Evolutionary conservation across 2,888 invertebrate genomes (phyloP), one percentile per base, ranked within the genome.

Genomic region (Chrysolina haemoptera): DNA sequence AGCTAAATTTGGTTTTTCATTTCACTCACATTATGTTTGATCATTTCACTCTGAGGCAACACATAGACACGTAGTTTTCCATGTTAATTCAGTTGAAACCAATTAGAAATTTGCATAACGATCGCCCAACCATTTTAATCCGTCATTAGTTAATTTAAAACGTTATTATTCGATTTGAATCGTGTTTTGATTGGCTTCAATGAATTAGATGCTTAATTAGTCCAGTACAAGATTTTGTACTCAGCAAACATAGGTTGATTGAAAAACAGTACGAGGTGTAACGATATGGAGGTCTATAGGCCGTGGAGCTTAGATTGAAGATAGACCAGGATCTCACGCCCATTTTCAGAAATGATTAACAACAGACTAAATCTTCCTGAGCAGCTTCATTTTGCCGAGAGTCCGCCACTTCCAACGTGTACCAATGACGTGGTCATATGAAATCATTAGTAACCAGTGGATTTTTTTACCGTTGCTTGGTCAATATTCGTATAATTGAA

Each of bases 101-200:
- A n/a, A 9, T 59, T 35, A 35, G 16, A 59, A 59, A 27, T 59
- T 59, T 59, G 59, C 59, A 59, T 27, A 59, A 59, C 35, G 59
- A 59, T 35, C n/a, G 1, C 8, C 12, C 20, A 11, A 20, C 12
- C 20, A 20, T 11, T 53, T 53, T 12, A 11, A 53, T 53, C 20
- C 1, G 8, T 35, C 27, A 59, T 59, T 59, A 27, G 59, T 59
- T 22, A n/a, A 27, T 9, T 35, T 0, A 59, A 27, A n/a, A 27
- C 1, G 59, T 22, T 59, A 22, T 59, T 59, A 59, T 59, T 22
- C 59, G 27, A 59, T 59, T 59, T 59, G n/a, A 27, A 22, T 4
- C 27, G 27, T 35, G 35, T 35, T 53, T 53, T 16, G n/a, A 59
- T 59, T n/a, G 59, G n/a, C 59, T 35, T 35, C 59, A 59, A 27